Percentiles rank a stretch among this genome's conserved stretches.
Conservation (phyloP, 2,888 invertebrate genomes). For the Hypsopygia costalis region DNA sequence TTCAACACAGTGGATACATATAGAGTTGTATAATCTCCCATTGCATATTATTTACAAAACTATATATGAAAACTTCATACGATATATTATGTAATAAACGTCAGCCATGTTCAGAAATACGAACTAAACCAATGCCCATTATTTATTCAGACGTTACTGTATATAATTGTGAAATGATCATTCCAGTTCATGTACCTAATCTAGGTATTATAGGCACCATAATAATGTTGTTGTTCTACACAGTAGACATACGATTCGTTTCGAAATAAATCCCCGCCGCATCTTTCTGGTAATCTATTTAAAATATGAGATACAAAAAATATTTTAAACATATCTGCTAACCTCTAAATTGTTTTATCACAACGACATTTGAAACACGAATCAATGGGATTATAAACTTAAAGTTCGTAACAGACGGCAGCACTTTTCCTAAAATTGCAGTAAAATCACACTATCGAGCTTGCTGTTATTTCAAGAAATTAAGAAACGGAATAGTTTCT, state of each 20-base stretch:
- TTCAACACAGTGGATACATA: too few relatives aligned
- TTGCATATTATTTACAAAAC: too few relatives aligned
- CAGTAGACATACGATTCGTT: slow-evolving; percentile 78
- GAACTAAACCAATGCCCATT: not conserved
- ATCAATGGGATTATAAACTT: slow-evolving; percentile 30
- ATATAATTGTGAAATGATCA: slow-evolving; percentile 5
- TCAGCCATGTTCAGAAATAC: too few relatives aligned
- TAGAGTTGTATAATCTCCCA: too few relatives aligned
- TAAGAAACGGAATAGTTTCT: too few relatives aligned
- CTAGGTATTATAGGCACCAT: slow-evolving; percentile 50
- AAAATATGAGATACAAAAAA: slow-evolving; percentile 25
- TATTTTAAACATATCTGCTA: slow-evolving; percentile 18
- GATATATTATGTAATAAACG: too few relatives aligned
- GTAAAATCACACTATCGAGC: too few relatives aligned
- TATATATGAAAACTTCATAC: too few relatives aligned
- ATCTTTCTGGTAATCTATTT: slow-evolving; percentile 37
- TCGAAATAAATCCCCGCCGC: slow-evolving; percentile 72
- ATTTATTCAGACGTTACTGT: slow-evolving; percentile 13
- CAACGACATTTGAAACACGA: slow-evolving; percentile 27
- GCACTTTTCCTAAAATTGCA: too few relatives aligned
- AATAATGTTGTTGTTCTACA: slow-evolving; percentile 74
- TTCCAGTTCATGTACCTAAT: slow-evolving; percentile 30
- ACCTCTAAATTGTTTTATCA: slow-evolving; percentile 26
- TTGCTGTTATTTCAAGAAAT: too few relatives aligned
- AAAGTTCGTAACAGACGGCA: too few relatives aligned